Evolutionary conservation across 2,113 vertebrate genomes (phyloP).

Genomic region (Cyanoliseus patagonus): DNA sequence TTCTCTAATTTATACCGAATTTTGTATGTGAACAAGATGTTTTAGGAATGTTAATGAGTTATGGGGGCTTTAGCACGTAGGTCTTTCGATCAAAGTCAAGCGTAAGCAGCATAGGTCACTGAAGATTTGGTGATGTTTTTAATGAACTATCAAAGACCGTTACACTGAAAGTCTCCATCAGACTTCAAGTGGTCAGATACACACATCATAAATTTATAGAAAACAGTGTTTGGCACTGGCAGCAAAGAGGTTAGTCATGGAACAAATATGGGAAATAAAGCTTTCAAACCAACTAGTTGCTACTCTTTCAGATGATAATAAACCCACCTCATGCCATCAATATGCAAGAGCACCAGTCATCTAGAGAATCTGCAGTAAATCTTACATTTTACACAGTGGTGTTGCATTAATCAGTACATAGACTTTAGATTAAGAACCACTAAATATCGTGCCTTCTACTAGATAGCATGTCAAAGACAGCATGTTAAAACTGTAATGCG

Average conservation of each 20-base stretch:
- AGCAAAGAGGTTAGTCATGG: background rate
- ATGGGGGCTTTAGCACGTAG: background rate
- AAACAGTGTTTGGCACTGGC: background rate
- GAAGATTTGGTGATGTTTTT: background rate
- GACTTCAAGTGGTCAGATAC: background rate
- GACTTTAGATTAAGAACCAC: background rate
- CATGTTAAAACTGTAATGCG: background rate
- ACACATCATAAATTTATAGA: background rate
- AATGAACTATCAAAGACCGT: background rate
- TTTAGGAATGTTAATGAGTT: constrained; percentile 31
- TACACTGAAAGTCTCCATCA: background rate
- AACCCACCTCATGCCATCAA: background rate
- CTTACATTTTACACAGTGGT: background rate
- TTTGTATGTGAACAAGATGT: constrained; percentile 19
- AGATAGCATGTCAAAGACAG: background rate
- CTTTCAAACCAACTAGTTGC: background rate
- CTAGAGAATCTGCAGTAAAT: background rate
- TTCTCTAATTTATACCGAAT: constrained; percentile 51
- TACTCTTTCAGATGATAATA: background rate
- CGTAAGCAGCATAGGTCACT: background rate
- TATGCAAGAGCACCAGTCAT: background rate
- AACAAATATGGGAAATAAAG: background rate
- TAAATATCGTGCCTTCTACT: background rate
- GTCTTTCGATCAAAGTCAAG: constrained; percentile 10
- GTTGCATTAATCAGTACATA: background rate